Conservation (phyloP, 2,113 vertebrate genomes). For the Dicentrarchus labrax region DNA sequence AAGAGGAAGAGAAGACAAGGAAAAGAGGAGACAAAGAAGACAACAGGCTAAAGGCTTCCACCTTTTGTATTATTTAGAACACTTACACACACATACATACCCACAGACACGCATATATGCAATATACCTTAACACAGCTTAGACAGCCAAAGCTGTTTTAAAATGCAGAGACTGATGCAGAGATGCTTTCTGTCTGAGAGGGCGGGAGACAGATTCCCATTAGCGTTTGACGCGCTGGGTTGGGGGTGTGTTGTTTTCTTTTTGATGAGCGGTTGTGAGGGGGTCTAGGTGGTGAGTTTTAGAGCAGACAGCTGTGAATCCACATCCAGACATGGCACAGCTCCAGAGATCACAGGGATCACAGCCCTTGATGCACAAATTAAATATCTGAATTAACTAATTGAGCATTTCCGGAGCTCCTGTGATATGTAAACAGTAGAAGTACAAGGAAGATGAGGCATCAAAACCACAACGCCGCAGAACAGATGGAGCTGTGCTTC, state of each 20-base stretch:
- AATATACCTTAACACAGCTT: slow-evolving; percentile 48
- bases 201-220: slow-evolving; percentile 74
- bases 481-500: slow-evolving; percentile 73
- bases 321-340: slow-evolving; percentile 59
- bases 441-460: slow-evolving; percentile 53
- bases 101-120: slow-evolving; percentile 22
- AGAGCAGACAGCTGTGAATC: slow-evolving; percentile 65
- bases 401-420: slow-evolving; percentile 68
- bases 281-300: slow-evolving; percentile 20
- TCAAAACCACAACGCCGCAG: slow-evolving; percentile 48
- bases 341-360: slow-evolving; percentile 66
- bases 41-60: slow-evolving; percentile 55
- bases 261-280: background rate
- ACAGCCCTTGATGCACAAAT: slow-evolving; percentile 69
- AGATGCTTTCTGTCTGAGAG: slow-evolving; percentile 74
- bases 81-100: slow-evolving; percentile 9
- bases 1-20: slow-evolving; percentile 37
- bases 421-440: slow-evolving; percentile 69
- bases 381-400: slow-evolving; percentile 74
- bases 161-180: slow-evolving; percentile 73
- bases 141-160: slow-evolving; percentile 67
- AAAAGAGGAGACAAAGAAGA: slow-evolving; percentile 45
- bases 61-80: slow-evolving; percentile 81
- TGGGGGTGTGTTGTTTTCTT: slow-evolving; percentile 11
- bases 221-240: slow-evolving; percentile 56